A percentile compares a stretch with the other conserved stretches of the same genome.
These are phyloP conservation scores for Clinocottus analis DNA, from an alignment of 2,113 vertebrate species.

Conservation along the genomic window DNA sequence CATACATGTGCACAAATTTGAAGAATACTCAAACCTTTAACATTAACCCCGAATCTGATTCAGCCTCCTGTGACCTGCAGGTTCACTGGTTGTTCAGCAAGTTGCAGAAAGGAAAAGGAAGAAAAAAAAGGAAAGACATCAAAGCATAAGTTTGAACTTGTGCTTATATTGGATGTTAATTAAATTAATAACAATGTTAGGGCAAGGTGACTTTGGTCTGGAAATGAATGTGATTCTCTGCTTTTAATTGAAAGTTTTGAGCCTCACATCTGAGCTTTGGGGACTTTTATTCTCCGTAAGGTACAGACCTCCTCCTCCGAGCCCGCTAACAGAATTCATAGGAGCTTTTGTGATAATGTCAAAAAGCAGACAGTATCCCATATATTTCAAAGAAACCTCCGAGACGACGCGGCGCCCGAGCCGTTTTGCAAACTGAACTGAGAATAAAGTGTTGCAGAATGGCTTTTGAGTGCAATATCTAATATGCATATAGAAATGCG, in stretches of 20 bases:
- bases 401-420: neutral
- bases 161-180: neutral
- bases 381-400: neutral
- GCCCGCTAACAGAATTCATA: neutral
- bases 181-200: neutral
- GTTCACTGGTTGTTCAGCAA: neutral
- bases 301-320: slow-evolving; percentile 14
- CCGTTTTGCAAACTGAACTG: slow-evolving; percentile 5
- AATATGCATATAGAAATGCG: neutral
- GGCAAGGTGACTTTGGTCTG: neutral
- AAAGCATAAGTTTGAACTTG: neutral
- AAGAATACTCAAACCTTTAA: neutral
- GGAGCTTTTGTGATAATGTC: slow-evolving; percentile 19
- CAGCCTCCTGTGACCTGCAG: neutral
- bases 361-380: neutral
- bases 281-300: neutral
- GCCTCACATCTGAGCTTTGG: slow-evolving; percentile 3
- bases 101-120: no score
- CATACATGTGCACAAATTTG: neutral
- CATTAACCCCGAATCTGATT: neutral
- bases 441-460: neutral
- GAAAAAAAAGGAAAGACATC: neutral
- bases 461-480: neutral
- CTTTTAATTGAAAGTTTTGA: slow-evolving; percentile 13
- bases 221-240: slow-evolving; percentile 5